These are phyloP conservation scores for Macropis europaea DNA, from an alignment of 2,888 invertebrate species.

Conservation along the genomic window DNA sequence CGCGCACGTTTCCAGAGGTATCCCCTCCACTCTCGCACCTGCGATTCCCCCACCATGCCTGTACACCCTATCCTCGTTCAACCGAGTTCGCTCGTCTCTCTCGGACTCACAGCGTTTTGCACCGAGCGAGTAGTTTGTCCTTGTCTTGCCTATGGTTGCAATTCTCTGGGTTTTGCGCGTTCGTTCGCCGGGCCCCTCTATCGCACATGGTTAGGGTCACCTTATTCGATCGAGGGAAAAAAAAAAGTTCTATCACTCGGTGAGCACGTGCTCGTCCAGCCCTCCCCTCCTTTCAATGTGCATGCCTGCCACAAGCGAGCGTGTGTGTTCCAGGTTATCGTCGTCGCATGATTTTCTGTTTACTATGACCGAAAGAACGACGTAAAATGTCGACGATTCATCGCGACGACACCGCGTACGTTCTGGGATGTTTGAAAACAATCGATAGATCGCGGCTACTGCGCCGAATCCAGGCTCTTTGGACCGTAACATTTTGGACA, in stretches of 20 bases:
- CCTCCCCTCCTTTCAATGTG: conserved; percentile 3
- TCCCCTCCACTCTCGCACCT: not conserved
- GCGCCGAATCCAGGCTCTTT: no score
- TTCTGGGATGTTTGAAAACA: no score
- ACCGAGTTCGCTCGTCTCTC: not conserved
- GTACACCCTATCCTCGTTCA: not conserved
- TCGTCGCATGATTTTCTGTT: conserved; percentile 25
- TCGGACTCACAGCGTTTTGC: not conserved
- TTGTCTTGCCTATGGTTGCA: not conserved
- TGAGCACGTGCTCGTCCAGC: conserved; percentile 69
- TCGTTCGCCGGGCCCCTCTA: conserved; percentile 35
- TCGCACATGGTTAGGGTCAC: conserved; percentile 35
- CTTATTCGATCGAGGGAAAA: conserved; percentile 52
- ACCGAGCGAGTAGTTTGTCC: not conserved
- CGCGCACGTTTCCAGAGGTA: not conserved
- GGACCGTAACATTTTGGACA: no score
- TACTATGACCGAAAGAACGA: not conserved
- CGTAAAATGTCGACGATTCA: no score
- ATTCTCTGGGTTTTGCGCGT: conserved; percentile 20
- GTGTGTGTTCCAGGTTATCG: conserved; percentile 22
- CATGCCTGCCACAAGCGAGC: not conserved
- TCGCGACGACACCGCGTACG: no score
- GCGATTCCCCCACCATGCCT: no score
- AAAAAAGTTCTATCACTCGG: conserved; percentile 69
- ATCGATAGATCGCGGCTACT: no score